A percentile compares a stretch with the other conserved stretches of the same genome.
These are phyloP conservation scores for Ramphastos sulfuratus DNA, from an alignment of 2,113 vertebrate genomes.

Conservation along the genomic window DNA sequence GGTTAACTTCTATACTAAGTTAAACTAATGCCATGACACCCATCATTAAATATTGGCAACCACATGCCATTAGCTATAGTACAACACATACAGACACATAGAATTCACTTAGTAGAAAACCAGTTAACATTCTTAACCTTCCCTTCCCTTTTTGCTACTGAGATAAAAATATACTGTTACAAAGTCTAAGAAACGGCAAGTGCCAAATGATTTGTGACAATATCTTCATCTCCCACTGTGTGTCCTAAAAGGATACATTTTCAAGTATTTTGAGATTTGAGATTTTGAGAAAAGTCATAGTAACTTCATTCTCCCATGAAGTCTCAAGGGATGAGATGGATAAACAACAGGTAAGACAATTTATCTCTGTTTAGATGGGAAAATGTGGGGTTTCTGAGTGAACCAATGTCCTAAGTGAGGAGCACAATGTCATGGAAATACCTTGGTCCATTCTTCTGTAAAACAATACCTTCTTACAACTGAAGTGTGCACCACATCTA, in stretches of 20 bases:
- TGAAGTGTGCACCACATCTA: not conserved
- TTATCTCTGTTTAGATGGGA: not conserved
- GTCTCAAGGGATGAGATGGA: not conserved
- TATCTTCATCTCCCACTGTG: not conserved
- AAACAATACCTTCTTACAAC: not conserved
- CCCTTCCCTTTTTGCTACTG: not conserved
- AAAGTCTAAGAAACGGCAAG: not conserved
- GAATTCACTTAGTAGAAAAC: slow-evolving; percentile 17
- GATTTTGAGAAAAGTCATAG: no score
- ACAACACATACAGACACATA: not conserved
- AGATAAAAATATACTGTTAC: not conserved
- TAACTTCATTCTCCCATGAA: not conserved
- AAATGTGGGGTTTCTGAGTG: not conserved
- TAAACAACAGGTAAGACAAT: not conserved
- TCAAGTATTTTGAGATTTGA: not conserved
- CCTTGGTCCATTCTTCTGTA: not conserved
- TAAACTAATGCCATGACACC: not conserved
- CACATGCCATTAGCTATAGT: not conserved
- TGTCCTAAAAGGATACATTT: not conserved
- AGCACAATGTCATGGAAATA: not conserved
- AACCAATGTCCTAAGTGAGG: not conserved
- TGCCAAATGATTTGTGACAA: not conserved
- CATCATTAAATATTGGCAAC: not conserved
- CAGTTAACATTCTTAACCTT: not conserved
- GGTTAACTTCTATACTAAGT: not conserved